Conservation (phyloP, 2,113 vertebrate genomes). For the Ailurus styani region DNA sequence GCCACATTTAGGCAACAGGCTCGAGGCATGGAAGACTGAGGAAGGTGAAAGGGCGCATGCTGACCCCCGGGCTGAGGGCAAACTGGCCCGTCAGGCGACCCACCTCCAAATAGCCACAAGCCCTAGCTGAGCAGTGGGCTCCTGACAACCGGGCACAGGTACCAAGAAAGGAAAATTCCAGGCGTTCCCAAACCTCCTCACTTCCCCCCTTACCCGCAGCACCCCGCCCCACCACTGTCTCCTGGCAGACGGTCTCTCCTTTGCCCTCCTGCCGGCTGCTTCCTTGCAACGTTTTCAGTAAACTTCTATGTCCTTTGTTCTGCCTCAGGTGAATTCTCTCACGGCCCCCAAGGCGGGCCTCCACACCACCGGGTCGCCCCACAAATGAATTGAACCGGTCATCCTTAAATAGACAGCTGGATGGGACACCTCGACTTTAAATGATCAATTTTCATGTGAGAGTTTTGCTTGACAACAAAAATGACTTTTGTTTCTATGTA, state of each 20-base stretch:
- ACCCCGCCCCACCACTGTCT: neutral
- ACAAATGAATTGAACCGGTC: neutral
- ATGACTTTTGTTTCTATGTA: neutral
- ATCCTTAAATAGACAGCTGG: neutral
- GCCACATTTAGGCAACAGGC: neutral
- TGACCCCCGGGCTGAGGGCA: neutral
- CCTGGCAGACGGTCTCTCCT: neutral
- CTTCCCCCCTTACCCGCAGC: neutral
- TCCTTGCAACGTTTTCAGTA: neutral
- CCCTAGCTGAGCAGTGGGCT: neutral
- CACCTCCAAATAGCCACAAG: neutral
- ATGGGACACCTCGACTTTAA: neutral
- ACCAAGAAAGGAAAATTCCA: neutral
- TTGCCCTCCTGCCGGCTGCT: no score
- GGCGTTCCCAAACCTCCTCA: neutral
- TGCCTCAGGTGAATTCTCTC: neutral
- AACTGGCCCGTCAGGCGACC: neutral
- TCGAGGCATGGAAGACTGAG: neutral
- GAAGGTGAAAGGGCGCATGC: neutral
- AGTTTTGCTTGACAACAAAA: neutral
- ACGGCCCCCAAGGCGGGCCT: neutral
- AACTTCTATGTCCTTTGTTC: neutral
- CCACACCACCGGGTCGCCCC: neutral
- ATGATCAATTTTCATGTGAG: neutral
- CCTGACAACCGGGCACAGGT: neutral